These are phyloP conservation scores for Cyrtorhinus lividipennis DNA, from an alignment of 1,140 invertebrate species.

Conservation along the genomic window DNA sequence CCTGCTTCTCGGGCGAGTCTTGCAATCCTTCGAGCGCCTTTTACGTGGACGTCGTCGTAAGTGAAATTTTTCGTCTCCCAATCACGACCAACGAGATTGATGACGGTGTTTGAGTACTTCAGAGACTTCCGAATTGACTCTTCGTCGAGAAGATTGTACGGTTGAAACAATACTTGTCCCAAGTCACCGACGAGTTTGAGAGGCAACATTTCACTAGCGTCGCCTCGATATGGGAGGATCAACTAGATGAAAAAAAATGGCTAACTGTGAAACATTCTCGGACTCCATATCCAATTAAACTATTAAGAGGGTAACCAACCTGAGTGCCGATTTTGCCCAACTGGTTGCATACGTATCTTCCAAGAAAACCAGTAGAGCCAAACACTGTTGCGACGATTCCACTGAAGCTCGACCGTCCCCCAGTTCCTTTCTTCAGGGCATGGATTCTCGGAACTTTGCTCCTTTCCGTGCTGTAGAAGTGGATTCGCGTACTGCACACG, in stretches of 20 bases:
- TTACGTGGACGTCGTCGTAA: constrained; percentile 65
- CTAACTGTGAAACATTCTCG: too few relatives aligned
- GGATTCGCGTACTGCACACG: not conserved
- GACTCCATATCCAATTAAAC: too few relatives aligned
- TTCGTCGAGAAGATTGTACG: constrained; percentile 73
- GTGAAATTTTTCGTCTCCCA: constrained; percentile 83
- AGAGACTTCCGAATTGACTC: constrained; percentile 73
- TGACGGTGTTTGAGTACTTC: constrained; percentile 92
- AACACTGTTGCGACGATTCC: constrained; percentile 96
- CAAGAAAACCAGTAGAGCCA: constrained; percentile 78
- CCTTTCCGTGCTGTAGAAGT: not conserved
- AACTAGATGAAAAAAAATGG: constrained; percentile 42
- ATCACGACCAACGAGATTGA: constrained; percentile 86
- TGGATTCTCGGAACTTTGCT: constrained; percentile 41
- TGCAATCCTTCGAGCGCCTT: constrained; percentile 56
- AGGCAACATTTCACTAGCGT: constrained; percentile 57
- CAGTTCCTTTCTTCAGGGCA: constrained; percentile 67
- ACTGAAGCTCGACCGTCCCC: constrained; percentile 90
- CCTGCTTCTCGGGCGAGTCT: constrained; percentile 56
- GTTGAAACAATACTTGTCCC: constrained; percentile 87
- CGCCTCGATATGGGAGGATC: constrained; percentile 82
- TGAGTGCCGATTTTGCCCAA: constrained; percentile 77
- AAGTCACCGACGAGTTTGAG: constrained; percentile 83
- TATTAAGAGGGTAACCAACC: constrained; percentile 33
- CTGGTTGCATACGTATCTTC: constrained; percentile 67